phyloP scores from a whole-genome alignment of 2,888 invertebrate species.

The Diachrysia chrysitis region DNA sequence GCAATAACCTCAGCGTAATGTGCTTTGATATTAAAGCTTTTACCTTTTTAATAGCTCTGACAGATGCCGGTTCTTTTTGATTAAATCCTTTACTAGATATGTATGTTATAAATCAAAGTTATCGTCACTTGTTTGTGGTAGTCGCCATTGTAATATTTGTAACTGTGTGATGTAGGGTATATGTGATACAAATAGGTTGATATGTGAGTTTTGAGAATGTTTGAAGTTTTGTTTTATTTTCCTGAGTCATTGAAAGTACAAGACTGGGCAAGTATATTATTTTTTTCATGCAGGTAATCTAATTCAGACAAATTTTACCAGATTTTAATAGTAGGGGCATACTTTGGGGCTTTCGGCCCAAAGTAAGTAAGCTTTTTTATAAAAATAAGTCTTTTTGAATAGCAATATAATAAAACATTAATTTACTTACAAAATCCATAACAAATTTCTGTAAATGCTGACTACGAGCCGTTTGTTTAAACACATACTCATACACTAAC shows the following conservation, averaged over 20 bases:
- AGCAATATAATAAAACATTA: too few species aligned
- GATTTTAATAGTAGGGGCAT: too few species aligned
- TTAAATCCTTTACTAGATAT: slow-evolving; percentile 73
- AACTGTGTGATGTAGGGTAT: slow-evolving; percentile 9
- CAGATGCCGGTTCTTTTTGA: slow-evolving; percentile 77
- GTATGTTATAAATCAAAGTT: slow-evolving; percentile 67
- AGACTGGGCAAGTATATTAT: too few species aligned
- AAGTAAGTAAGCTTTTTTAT: too few species aligned
- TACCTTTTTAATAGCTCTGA: slow-evolving; percentile 74
- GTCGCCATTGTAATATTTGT: slow-evolving; percentile 22
- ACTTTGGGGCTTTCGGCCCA: too few species aligned
- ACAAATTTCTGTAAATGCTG: too few species aligned
- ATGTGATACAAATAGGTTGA: neutral
- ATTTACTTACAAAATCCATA: too few species aligned
- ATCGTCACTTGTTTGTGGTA: slow-evolving; percentile 52
- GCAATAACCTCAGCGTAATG: slow-evolving; percentile 77
- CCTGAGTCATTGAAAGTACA: too few species aligned
- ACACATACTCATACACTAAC: slow-evolving; percentile 1
- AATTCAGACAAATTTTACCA: too few species aligned
- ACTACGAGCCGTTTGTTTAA: too few species aligned
- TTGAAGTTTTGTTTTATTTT: neutral
- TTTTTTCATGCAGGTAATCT: too few species aligned
- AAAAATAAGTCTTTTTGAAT: too few species aligned
- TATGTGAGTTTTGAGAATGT: neutral
- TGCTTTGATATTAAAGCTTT: slow-evolving; percentile 78